Percentiles rank a stretch among this genome's conserved stretches.
Conservation (phyloP, 1,140 invertebrate species). For the Physella acuta region DNA sequence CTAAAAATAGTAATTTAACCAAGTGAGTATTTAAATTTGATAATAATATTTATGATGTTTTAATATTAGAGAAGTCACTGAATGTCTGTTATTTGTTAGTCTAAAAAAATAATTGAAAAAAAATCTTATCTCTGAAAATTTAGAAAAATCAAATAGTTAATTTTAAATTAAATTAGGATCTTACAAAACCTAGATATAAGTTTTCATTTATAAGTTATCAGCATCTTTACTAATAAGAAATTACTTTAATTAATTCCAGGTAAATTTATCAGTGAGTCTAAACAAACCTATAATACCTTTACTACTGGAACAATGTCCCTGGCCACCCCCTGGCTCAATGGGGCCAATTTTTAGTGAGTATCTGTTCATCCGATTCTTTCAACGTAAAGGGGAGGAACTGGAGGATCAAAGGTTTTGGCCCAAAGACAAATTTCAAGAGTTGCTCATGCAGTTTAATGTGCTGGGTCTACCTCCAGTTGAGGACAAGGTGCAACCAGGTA, state of each 20-base stretch:
- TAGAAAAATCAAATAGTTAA: neutral
- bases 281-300: constrained; percentile 54
- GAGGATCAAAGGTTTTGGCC: constrained; percentile 46
- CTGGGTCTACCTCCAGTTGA: constrained; percentile 38
- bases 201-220: neutral
- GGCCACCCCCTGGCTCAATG: constrained; percentile 55
- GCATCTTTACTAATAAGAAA: neutral
- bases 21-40: no score
- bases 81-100: neutral
- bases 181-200: neutral
- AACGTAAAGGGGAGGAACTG: constrained; percentile 30
- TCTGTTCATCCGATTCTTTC: constrained; percentile 51
- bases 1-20: no score
- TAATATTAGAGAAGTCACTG: neutral
- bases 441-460: constrained; percentile 50
- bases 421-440: constrained; percentile 49
- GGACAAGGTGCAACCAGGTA: constrained; percentile 32
- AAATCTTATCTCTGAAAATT: neutral
- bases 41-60: no score
- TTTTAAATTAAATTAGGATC: no score
- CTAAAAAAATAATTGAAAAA: neutral
- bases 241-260: constrained; percentile 30
- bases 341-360: constrained; percentile 57
- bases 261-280: constrained; percentile 50
- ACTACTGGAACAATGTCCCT: constrained; percentile 50